A percentile compares a stretch with the other conserved stretches of the same genome.
phyloP scores from a whole-genome alignment of 2,113 vertebrate genomes.

The Jacana jacana region DNA sequence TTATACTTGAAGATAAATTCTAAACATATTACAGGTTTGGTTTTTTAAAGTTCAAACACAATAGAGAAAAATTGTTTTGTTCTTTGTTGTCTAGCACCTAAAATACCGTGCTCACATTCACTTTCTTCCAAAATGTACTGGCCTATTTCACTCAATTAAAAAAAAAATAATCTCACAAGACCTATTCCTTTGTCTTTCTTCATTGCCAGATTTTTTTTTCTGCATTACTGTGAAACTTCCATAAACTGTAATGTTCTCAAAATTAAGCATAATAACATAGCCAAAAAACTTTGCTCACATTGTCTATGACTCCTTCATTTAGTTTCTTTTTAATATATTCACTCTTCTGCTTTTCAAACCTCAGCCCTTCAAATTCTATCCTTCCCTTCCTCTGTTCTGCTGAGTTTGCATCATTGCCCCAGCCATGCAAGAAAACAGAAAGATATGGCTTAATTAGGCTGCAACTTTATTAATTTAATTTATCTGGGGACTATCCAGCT shows the following conservation, averaged over 20 bases:
- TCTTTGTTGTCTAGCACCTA: neutral
- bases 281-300: neutral
- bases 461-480: slow-evolving; percentile 62
- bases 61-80: neutral
- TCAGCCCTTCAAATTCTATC: neutral
- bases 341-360: neutral
- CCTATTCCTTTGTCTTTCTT: neutral
- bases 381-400: slow-evolving; percentile 26
- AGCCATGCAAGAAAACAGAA: slow-evolving; percentile 56
- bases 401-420: slow-evolving; percentile 23
- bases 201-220: neutral
- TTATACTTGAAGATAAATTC: neutral
- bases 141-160: neutral
- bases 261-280: neutral
- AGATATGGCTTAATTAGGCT: slow-evolving; percentile 55
- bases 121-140: neutral
- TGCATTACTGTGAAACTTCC: neutral
- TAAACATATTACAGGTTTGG: neutral
- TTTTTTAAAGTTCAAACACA: neutral
- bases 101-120: neutral
- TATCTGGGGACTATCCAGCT: slow-evolving; percentile 53
- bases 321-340: neutral
- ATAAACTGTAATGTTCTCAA: neutral
- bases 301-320: neutral
- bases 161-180: neutral